Evolutionary conservation across 2,888 invertebrate species (phyloP), one percentile per base, ranked within the genome.

Genomic region (Ptychoptera contaminata): DNA sequence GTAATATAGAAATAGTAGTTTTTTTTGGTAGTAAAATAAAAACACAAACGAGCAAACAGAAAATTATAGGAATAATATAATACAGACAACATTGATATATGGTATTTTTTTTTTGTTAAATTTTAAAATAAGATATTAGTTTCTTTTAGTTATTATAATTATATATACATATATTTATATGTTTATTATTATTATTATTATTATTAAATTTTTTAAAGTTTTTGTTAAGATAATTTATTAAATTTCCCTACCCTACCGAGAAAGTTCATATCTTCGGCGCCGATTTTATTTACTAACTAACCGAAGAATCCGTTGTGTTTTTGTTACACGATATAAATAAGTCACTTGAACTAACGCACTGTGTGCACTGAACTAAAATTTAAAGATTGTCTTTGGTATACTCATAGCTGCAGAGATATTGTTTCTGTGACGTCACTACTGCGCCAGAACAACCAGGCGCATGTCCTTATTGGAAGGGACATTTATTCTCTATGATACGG

Each of bases 231-330:
- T 30, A 23, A 14, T 14, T 30, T 30, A 14, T 40, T 40, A 29
- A 8, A 9, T 37, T n/a, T 37, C 52, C 52, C 53, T 50, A 54
- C 54, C 64, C 59, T 65, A 65, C 65, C 65, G 62, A 65, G 66
- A 63, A 65, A 63, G 66, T 65, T 64, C 65, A 65, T 62, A 62
- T 63, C 63, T 62, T 59, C 59, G 66, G 62, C 64, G 66, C 65
- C 60, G 57, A 61, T 56, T 49, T 57, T 60, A 56, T 58, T 58
- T 60, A 63, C 65, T 65, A 65, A 58, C 65, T 65, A 59, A 59
- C 61, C 59, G 59, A 59, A 50, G 58, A 54, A 56, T 55, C 57
- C 57, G 58, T 58, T 56, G 56, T 59, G 56, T 36, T 29, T n/a
- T 45, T 37, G 31, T 32, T 37, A 12, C 30, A 38, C 16, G 12